These are phyloP conservation scores for Pachypsylla venusta DNA, from an alignment of 1,140 invertebrate genomes.

Conservation along the genomic window DNA sequence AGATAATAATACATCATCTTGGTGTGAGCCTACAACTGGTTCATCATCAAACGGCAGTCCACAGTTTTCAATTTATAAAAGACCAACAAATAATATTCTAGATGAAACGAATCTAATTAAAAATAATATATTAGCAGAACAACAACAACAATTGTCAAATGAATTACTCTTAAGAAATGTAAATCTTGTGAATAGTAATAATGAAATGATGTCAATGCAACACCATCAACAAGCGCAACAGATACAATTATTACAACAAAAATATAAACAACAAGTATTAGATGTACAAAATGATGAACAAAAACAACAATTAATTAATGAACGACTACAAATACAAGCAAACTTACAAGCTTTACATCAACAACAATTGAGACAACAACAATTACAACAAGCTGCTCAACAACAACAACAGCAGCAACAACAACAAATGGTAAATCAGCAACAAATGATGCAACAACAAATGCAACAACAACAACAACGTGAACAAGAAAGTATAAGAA, in stretches of 20 bases:
- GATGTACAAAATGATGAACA: not conserved
- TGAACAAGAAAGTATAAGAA: not conserved
- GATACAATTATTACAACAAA: not conserved
- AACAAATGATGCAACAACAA: slow-evolving; percentile 3
- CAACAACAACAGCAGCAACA: slow-evolving; percentile 5
- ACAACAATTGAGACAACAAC: not conserved
- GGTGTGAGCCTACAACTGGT: too few relatives aligned
- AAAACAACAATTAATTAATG: not conserved
- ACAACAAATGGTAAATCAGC: not conserved
- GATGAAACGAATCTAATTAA: not conserved
- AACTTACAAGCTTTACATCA: too few relatives aligned
- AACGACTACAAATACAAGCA: not conserved
- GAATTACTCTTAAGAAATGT: too few relatives aligned
- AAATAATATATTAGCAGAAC: not conserved
- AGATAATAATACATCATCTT: too few relatives aligned
- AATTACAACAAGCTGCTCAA: not conserved
- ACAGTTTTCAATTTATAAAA: not conserved
- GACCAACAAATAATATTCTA: not conserved
- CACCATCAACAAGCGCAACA: slow-evolving; percentile 4
- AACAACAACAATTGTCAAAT: too few relatives aligned
- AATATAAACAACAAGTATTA: not conserved
- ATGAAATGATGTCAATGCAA: not conserved
- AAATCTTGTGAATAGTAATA: not conserved
- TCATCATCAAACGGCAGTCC: too few relatives aligned
- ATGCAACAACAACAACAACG: not conserved